Conservation (phyloP, 2,888 invertebrate species). For the Clostera curtula region DNA sequence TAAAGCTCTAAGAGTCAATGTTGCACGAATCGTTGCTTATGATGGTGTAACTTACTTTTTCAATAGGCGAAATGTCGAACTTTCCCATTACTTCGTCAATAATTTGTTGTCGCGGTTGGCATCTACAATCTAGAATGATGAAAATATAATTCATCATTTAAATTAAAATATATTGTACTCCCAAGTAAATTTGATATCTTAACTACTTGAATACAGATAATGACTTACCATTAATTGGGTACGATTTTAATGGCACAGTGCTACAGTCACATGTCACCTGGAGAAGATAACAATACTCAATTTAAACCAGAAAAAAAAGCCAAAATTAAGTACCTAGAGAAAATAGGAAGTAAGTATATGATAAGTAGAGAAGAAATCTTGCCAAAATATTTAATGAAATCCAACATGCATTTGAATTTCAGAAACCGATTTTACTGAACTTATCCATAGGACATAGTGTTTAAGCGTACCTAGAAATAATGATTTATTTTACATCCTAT, state of each 20-base stretch:
- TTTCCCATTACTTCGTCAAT: constrained; percentile 54
- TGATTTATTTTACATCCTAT: too few relatives aligned
- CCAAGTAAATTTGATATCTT: constrained; percentile 36
- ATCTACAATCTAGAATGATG: constrained; percentile 47
- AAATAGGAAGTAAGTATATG: too few relatives aligned
- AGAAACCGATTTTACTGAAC: too few relatives aligned
- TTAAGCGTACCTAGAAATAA: too few relatives aligned
- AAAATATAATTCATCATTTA: too few relatives aligned
- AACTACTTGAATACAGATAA: constrained; percentile 3
- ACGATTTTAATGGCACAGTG: constrained; percentile 17
- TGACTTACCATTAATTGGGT: constrained; percentile 32
- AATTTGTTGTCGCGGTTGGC: constrained; percentile 37
- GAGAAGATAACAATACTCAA: constrained; percentile 11
- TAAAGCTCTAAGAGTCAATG: not conserved
- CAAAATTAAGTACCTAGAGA: too few relatives aligned
- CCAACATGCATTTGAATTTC: too few relatives aligned
- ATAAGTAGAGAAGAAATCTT: too few relatives aligned
- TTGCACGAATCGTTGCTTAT: constrained; percentile 22
- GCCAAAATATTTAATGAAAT: too few relatives aligned
- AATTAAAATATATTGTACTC: constrained; percentile 34
- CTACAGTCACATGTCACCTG: constrained; percentile 31
- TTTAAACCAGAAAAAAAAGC: too few relatives aligned
- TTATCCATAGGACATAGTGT: too few relatives aligned
- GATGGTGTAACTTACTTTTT: constrained; percentile 46
- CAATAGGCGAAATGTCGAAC: constrained; percentile 38